Base-by-base conservation (phyloP, 2,888 invertebrate genomes). In the Melanargia galathea region DNA sequence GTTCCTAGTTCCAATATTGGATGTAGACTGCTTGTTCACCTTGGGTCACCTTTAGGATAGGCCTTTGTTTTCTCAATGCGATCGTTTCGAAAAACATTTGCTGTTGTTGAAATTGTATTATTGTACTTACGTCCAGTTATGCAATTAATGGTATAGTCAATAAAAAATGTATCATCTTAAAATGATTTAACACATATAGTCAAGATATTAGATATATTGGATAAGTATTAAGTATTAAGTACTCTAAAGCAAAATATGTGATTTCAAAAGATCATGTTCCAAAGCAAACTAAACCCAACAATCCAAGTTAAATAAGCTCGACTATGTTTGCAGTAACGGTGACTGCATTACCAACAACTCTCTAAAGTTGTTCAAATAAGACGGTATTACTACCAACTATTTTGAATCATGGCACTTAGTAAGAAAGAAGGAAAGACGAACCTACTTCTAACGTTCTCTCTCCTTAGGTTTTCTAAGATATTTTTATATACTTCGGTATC, bases 301-400 rank as follows among this genome's bases (percentile, higher is more conserved):
- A 45, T 55, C 22, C n/a, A 33, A 46, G 38, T 51, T 51, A 49
- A 62, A 35, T 43, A 61, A 20, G 26, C 56, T 56, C 35, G 8
- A 24, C 54, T 46, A 55, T 60, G 62, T 65, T 65, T 60, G 62
- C 62, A 45, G 26, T 65, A 56, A 55, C 55, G 62, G 54, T 59
- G 45, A 40, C 35, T 26, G 56, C 45, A 49, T 46, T 55, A 52
- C n/a, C 35, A 51, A 58, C 35, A 22, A n/a, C 55, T 26, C 45
- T 43, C 43, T 16, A 26, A 49, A 54, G 38, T 58, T 55, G 45
- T 40, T 51, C 49, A 65, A 62, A 65, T 16, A 59, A 59, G n/a
- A 35, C n/a, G 18, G 43, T 16, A 33, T 51, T 33, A 11, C 18
- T 30, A 33, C 51, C 48, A 26, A 16, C 46, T 40, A 55, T 24